phyloP scores from a whole-genome alignment of 1,140 invertebrate species.

The Penaeus chinensis region DNA sequence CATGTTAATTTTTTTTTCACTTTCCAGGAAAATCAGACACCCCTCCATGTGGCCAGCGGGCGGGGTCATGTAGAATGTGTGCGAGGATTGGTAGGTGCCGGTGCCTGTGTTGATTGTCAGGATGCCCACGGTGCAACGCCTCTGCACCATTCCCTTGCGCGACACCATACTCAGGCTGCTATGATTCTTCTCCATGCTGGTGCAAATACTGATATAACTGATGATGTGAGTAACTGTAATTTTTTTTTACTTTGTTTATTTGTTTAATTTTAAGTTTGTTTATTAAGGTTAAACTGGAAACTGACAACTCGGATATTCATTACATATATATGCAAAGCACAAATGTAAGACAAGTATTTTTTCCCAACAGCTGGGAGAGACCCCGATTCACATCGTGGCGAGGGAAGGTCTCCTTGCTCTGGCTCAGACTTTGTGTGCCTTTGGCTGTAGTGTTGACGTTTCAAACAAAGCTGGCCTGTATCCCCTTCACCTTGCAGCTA shows the following conservation, averaged over 20 bases:
- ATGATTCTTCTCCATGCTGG: slow-evolving; percentile 77
- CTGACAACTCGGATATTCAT: neutral
- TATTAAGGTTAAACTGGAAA: neutral
- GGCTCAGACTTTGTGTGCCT: slow-evolving; percentile 80
- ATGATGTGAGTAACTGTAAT: slow-evolving; percentile 71
- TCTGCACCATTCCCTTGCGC: slow-evolving; percentile 75
- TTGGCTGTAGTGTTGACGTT: slow-evolving; percentile 79
- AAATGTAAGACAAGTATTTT: neutral
- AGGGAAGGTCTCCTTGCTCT: slow-evolving; percentile 77
- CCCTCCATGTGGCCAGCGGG: slow-evolving; percentile 72
- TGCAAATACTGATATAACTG: slow-evolving; percentile 78
- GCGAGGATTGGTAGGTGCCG: slow-evolving; percentile 73
- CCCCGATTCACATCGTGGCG: slow-evolving; percentile 80
- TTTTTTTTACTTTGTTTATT: neutral
- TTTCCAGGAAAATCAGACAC: slow-evolving; percentile 73
- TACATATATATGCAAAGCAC: neutral
- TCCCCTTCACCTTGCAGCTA: slow-evolving; percentile 81
- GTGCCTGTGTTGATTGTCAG: slow-evolving; percentile 73
- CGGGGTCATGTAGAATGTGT: slow-evolving; percentile 75
- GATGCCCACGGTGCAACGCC: slow-evolving; percentile 74
- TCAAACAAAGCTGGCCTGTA: slow-evolving; percentile 77
- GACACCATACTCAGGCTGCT: slow-evolving; percentile 74
- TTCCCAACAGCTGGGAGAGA: slow-evolving; percentile 77
- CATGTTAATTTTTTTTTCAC: neutral
- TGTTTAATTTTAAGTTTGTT: neutral